Evolutionary conservation across 2,888 invertebrate genomes (phyloP).

Genomic region (Drosophila maculinotata): DNA sequence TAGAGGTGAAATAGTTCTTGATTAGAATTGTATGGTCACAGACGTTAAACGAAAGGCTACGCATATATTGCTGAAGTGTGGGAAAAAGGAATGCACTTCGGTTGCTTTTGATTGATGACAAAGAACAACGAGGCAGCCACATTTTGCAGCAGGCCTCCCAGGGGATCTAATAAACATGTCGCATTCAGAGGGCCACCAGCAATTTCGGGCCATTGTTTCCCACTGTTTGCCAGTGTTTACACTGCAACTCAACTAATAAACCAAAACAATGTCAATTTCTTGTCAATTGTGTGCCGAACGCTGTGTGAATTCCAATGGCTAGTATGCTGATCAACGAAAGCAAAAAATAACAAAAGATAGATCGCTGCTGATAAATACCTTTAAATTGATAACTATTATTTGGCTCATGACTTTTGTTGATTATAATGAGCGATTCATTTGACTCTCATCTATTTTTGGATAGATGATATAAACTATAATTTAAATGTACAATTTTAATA

Average conservation of each 20-base stretch:
- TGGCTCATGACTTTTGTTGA: neutral
- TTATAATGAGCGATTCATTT: neutral
- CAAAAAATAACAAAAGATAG: neutral
- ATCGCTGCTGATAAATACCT: neutral
- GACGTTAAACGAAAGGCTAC: constrained; percentile 29
- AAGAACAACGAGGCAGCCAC: constrained; percentile 8
- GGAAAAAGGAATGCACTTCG: constrained; percentile 51
- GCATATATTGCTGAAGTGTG: constrained; percentile 36
- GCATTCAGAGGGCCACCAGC: constrained; percentile 22
- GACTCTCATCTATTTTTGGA: no score
- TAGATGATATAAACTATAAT: no score
- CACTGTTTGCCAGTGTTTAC: constrained; percentile 55
- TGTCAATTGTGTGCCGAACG: constrained; percentile 35
- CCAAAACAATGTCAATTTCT: constrained; percentile 62
- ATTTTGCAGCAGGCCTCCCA: constrained; percentile 48
- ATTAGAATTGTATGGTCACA: constrained; percentile 36
- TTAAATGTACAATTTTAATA: no score
- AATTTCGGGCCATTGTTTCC: constrained; percentile 39
- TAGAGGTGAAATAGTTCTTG: constrained; percentile 7
- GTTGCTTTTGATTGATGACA: constrained; percentile 55
- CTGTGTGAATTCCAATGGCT: neutral
- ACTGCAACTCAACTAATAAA: constrained; percentile 45
- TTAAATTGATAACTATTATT: neutral
- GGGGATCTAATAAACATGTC: constrained; percentile 78
- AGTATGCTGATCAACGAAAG: constrained; percentile 21